Conservation (phyloP, 2,888 invertebrate genomes). For the Spilosoma lubricipeda region DNA sequence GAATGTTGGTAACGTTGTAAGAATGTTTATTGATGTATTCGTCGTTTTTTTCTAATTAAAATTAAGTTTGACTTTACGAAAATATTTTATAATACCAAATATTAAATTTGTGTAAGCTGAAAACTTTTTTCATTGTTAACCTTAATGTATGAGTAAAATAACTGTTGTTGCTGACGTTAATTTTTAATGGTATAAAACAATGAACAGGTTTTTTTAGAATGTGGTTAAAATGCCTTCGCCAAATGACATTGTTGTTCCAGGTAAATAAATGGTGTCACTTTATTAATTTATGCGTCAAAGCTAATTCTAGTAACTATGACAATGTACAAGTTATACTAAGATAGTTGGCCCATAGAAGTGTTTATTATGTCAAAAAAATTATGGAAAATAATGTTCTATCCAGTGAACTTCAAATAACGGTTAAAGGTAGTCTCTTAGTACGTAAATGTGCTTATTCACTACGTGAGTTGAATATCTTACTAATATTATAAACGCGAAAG, state of each 20-base stretch:
- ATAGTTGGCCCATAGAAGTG: neutral
- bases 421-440: neutral
- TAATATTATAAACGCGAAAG: too few relatives aligned
- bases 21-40: neutral
- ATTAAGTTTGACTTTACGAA: neutral
- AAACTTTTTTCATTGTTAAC: too few relatives aligned
- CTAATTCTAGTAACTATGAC: neutral
- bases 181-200: neutral
- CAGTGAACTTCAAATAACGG: neutral
- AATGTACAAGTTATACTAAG: neutral
- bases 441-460: neutral
- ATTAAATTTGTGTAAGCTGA: too few relatives aligned
- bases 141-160: neutral
- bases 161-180: neutral
- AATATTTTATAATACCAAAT: too few relatives aligned
- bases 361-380: neutral
- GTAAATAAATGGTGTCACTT: neutral
- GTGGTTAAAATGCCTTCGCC: neutral
- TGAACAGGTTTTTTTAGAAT: neutral
- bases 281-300: neutral
- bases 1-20: neutral
- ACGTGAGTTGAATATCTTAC: neutral
- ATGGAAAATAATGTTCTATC: neutral
- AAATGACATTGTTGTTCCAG: neutral
- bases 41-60: neutral